Conservation (phyloP, 2,113 vertebrate species). For the Okapia johnstoni region DNA sequence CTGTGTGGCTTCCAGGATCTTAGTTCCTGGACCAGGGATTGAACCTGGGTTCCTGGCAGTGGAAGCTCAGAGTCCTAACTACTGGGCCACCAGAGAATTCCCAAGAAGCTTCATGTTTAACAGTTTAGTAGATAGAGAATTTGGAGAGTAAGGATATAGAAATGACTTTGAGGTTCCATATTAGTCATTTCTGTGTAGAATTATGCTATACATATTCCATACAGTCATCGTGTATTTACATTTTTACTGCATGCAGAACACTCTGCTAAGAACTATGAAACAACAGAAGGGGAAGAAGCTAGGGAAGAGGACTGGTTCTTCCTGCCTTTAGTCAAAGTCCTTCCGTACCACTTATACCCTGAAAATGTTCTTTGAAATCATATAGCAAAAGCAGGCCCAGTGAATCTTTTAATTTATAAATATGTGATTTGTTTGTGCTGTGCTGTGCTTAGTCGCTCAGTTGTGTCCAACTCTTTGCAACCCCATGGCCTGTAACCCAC, state of each 20-base stretch:
- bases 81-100: background rate
- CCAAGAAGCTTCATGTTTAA: background rate
- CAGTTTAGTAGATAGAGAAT: background rate
- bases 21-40: background rate
- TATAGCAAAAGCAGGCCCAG: background rate
- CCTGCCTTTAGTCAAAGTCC: background rate
- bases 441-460: background rate
- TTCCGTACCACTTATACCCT: background rate
- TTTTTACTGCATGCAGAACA: background rate
- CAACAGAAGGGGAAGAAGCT: background rate
- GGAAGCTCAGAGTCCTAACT: background rate
- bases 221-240: background rate
- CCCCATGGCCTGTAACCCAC: background rate
- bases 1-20: background rate
- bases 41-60: background rate
- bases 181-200: background rate
- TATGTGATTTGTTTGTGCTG: background rate
- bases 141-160: background rate
- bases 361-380: slow-evolving; percentile 41
- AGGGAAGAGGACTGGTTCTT: background rate
- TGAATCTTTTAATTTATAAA: slow-evolving; percentile 27
- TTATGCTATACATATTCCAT: background rate
- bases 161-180: background rate
- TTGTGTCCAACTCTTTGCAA: background rate
- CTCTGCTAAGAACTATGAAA: background rate